These are phyloP conservation scores for Vulpes lagopus DNA, from an alignment of 2,113 vertebrate species.

Conservation along the genomic window DNA sequence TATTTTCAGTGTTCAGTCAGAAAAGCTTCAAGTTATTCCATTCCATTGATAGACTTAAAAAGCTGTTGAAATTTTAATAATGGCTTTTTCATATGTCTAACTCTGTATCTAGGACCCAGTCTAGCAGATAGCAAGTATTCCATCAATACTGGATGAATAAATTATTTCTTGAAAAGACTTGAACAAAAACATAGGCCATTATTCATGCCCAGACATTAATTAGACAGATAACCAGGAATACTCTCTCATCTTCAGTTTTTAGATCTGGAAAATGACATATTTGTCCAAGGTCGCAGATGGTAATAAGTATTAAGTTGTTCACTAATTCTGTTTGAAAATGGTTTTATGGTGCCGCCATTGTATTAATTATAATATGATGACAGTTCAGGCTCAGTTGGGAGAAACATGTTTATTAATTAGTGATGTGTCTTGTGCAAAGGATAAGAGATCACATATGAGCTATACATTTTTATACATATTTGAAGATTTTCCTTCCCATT, in stretches of 20 bases:
- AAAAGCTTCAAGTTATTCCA: not conserved
- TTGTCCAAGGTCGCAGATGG: not conserved
- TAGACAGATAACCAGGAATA: not conserved
- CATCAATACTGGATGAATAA: not conserved
- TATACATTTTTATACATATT: not conserved
- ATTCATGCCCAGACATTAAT: not conserved
- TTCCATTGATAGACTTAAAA: not conserved
- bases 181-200: not conserved
- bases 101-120: not conserved
- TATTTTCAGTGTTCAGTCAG: not conserved
- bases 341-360: not conserved
- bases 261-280: not conserved
- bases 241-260: not conserved
- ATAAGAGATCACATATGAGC: not conserved
- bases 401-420: not conserved
- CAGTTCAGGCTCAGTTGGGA: not conserved
- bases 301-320: not conserved
- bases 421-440: not conserved
- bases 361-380: not conserved
- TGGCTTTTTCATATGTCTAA: not conserved
- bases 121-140: not conserved
- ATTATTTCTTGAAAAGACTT: not conserved
- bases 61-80: not conserved
- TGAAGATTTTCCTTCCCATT: not conserved
- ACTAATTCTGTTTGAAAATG: constrained; percentile 5